Evolutionary conservation across 2,888 invertebrate genomes (phyloP), one percentile per base, ranked within the genome.

Genomic region (Drosophila silvestris): DNA sequence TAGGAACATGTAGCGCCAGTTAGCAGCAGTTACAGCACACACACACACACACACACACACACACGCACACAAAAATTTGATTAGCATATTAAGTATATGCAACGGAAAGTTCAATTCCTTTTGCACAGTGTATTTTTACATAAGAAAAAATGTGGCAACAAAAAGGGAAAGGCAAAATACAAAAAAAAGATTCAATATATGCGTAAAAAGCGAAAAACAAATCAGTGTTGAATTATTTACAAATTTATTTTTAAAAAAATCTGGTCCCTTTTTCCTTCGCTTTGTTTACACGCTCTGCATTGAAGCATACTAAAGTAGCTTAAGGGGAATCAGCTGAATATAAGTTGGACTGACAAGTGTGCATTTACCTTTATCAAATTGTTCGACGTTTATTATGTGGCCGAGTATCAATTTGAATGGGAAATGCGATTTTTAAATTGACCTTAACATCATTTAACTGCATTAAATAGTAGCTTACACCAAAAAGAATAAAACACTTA

Each of bases 21-120:
- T 79, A 78, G 19, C 67, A 47, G 77, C 67, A 70, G 62, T 76
- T 76, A 60, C 44, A 30, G 39, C 32, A 44, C 35, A 60, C 51
- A 65, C 30, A 47, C 16, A 70, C 32, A 2, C 32, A 9, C 32
- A 32, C 32, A 32, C 32, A 32, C 30, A 32, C 51, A 65, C 30
- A 47, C 16, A 70, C 4, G 12, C 33, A 14, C 14, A 35, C 35
- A 35, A 16, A 35, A 16, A 82, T 70, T 85, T 80, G 61, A 75
- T 84, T 85, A 84, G 70, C 87, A 83, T 84, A 84, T 83, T 84
- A 79, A 76, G 83, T 82, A 82, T 82, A 80, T 75, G 75, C 65
- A 79, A 47, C 65, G 51, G 67, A 6, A 79, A 68, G 52, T 67
- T 63, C 56, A 60, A 65, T 61, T 22, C 52, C 47, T 60, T 67